Evolutionary conservation across 2,113 vertebrate species (phyloP).

Genomic region (Ceyx melanurus): DNA sequence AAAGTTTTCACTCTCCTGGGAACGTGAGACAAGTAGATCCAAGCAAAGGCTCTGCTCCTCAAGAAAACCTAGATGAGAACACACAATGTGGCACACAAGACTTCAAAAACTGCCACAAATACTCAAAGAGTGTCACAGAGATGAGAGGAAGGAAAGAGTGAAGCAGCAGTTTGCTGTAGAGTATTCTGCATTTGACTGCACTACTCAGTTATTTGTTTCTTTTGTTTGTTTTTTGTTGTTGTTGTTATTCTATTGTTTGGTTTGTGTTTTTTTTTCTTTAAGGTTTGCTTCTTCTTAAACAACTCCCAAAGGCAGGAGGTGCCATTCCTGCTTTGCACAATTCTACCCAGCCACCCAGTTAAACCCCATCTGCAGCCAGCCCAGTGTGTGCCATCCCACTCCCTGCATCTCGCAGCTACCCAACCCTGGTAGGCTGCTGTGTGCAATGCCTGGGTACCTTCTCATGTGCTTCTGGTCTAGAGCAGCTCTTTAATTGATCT

Average conservation of each 20-base stretch:
- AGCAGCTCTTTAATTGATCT: background rate
- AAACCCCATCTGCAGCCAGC: fast-evolving
- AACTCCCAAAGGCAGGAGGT: background rate
- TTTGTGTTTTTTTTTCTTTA: background rate
- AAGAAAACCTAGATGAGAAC: background rate
- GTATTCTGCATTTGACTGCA: background rate
- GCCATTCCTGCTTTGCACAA: background rate
- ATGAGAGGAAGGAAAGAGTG: background rate
- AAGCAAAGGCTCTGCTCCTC: background rate
- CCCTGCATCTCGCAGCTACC: background rate
- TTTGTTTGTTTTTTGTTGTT: background rate
- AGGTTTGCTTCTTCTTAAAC: background rate
- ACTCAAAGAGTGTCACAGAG: background rate
- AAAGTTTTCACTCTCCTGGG: background rate
- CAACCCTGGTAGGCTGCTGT: fast-evolving
- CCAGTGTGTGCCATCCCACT: fast-evolving
- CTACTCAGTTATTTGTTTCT: background rate
- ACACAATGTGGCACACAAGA: background rate
- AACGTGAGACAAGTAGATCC: background rate
- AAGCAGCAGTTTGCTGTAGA: background rate
- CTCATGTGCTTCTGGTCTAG: fast-evolving
- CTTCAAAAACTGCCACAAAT: background rate
- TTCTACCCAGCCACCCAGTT: fast-evolving
- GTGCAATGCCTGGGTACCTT: background rate
- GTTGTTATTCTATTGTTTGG: background rate